These are phyloP conservation scores for Hymenochirus boettgeri DNA, from an alignment of 2,113 vertebrate genomes.

Conservation along the genomic window DNA sequence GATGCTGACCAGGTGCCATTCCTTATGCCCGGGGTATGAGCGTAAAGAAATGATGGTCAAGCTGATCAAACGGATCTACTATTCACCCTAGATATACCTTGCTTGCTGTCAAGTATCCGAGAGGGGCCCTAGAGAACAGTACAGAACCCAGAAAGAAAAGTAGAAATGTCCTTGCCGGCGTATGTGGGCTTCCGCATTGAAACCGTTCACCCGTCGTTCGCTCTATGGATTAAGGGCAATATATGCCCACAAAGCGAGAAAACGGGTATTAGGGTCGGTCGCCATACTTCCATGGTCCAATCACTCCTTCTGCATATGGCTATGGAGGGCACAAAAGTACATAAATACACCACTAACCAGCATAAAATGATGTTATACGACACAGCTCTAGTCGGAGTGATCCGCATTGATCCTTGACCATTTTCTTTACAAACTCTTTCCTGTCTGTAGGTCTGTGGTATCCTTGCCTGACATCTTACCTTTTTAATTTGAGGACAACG, in stretches of 20 bases:
- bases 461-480: not conserved
- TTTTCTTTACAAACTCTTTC: not conserved
- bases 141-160: not conserved
- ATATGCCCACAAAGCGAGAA: not conserved
- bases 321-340: not conserved
- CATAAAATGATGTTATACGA: not conserved
- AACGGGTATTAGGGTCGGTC: not conserved
- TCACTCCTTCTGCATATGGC: not conserved
- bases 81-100: too few species aligned
- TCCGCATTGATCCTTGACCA: not conserved
- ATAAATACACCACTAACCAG: not conserved
- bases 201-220: not conserved
- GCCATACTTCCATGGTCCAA: not conserved
- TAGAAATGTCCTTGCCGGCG: not conserved
- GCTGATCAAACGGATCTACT: too few species aligned
- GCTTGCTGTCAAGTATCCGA: not conserved
- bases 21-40: too few species aligned
- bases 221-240: not conserved
- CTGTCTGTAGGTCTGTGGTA: too few species aligned
- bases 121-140: not conserved
- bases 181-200: slow-evolving; percentile 9
- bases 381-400: not conserved
- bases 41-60: too few species aligned
- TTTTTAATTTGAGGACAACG: not conserved
- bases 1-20: too few species aligned